Conservation (phyloP, 2,888 invertebrate species). For the Lasioglossum vierecki region DNA sequence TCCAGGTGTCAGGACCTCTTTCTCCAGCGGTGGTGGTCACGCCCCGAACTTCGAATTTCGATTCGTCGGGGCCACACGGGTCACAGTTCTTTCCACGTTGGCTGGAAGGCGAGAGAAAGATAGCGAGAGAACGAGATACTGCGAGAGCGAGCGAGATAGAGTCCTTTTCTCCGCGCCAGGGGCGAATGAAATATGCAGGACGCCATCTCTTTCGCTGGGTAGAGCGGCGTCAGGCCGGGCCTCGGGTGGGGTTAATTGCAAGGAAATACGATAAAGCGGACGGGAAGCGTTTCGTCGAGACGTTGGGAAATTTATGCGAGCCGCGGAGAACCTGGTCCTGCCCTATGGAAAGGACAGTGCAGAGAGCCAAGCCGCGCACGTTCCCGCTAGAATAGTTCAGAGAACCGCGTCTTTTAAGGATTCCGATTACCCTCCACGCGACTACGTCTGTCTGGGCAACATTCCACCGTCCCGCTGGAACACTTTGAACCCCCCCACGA, state of each 20-base stretch:
- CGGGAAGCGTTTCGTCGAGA: constrained; percentile 69
- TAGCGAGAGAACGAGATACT: not conserved
- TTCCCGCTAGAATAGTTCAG: constrained; percentile 35
- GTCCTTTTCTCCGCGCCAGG: constrained; percentile 49
- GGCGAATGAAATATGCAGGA: constrained; percentile 76
- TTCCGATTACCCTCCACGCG: constrained; percentile 54
- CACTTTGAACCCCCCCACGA: not conserved
- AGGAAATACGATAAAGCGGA: constrained; percentile 77
- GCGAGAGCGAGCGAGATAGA: not conserved
- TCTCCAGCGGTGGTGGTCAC: not conserved
- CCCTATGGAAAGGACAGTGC: not conserved
- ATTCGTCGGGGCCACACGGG: constrained; percentile 63
- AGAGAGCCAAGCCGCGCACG: not conserved
- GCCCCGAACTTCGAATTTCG: constrained; percentile 57
- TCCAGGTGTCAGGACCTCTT: not conserved
- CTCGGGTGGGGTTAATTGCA: constrained; percentile 76
- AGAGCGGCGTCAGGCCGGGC: constrained; percentile 32
- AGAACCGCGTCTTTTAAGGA: constrained; percentile 55
- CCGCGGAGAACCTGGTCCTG: constrained; percentile 20
- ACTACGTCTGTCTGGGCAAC: not conserved
- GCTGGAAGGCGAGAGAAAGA: constrained; percentile 42
- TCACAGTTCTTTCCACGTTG: constrained; percentile 64
- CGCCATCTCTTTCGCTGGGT: constrained; percentile 62
- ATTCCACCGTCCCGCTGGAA: not conserved
- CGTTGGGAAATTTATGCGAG: constrained; percentile 69